phyloP scores from a whole-genome alignment of 2,888 invertebrate species.

The Drosophila robusta region DNA sequence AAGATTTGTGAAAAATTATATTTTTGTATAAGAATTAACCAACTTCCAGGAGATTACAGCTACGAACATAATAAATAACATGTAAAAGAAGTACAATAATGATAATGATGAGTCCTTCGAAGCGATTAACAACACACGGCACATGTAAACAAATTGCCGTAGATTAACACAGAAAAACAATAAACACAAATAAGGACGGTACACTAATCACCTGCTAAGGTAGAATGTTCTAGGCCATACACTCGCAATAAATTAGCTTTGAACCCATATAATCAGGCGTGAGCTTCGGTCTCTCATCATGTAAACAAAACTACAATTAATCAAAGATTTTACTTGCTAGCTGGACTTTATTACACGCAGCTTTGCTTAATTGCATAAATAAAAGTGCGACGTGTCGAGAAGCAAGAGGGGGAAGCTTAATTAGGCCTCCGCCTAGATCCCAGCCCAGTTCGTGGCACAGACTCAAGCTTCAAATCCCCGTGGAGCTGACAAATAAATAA shows the following conservation, averaged over 20 bases:
- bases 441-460: constrained; percentile 1
- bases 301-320: constrained; percentile 81
- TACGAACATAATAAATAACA: not conserved
- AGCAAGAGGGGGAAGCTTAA: constrained; percentile 49
- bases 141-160: constrained; percentile 57
- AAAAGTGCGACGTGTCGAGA: constrained; percentile 43
- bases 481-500: constrained; percentile 77
- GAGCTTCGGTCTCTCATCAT: constrained; percentile 48
- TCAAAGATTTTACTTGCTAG: constrained; percentile 74
- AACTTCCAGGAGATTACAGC: not conserved
- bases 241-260: constrained; percentile 37
- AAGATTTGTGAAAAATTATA: not conserved
- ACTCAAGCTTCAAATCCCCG: constrained; percentile 54
- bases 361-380: constrained; percentile 79
- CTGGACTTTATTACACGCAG: constrained; percentile 72
- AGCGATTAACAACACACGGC: constrained; percentile 50
- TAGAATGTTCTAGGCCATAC: constrained; percentile 7
- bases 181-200: constrained; percentile 16
- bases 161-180: constrained; percentile 41
- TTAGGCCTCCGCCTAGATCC: constrained; percentile 56
- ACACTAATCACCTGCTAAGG: constrained; percentile 61
- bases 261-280: constrained; percentile 53
- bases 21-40: not conserved
- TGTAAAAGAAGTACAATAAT: constrained; percentile 10
- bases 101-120: constrained; percentile 34